phyloP scores from a whole-genome alignment of 2,888 invertebrate species.

The Hydroisotoma schaefferi region DNA sequence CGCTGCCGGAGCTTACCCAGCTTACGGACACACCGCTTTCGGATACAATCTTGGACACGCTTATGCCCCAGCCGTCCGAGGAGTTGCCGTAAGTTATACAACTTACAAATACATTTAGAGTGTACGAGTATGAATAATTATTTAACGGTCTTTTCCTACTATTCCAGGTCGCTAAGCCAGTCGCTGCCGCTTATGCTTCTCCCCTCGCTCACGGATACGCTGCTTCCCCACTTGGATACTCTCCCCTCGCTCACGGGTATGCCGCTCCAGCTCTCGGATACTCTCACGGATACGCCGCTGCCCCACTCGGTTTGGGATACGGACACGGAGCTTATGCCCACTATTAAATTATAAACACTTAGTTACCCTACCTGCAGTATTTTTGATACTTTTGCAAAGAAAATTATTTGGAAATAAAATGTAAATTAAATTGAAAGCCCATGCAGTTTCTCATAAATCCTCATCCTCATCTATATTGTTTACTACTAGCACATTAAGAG shows the following conservation, averaged over 20 bases:
- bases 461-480: too few species aligned
- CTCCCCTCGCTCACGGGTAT: neutral
- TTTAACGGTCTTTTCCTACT: neutral
- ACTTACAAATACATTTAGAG: neutral
- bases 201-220: slow-evolving; percentile 5
- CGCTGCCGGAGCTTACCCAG: neutral
- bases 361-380: too few species aligned
- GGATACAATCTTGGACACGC: slow-evolving; percentile 5
- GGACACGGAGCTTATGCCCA: slow-evolving; percentile 6
- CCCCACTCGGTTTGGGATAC: neutral
- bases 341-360: slow-evolving; percentile 11
- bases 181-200: slow-evolving; percentile 2
- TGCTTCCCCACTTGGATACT: neutral
- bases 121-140: neutral
- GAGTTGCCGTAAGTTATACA: neutral
- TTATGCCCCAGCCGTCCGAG: slow-evolving; percentile 8
- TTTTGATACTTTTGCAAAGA: too few species aligned
- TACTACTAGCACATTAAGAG: too few species aligned
- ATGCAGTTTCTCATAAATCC: too few species aligned
- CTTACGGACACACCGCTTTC: neutral
- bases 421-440: too few species aligned
- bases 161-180: neutral
- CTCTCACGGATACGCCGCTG: slow-evolving; percentile 4
- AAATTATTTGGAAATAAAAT: too few species aligned
- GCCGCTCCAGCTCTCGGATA: neutral